Evolutionary conservation across 2,888 invertebrate genomes (phyloP).

Genomic region (Litoditis marina): DNA sequence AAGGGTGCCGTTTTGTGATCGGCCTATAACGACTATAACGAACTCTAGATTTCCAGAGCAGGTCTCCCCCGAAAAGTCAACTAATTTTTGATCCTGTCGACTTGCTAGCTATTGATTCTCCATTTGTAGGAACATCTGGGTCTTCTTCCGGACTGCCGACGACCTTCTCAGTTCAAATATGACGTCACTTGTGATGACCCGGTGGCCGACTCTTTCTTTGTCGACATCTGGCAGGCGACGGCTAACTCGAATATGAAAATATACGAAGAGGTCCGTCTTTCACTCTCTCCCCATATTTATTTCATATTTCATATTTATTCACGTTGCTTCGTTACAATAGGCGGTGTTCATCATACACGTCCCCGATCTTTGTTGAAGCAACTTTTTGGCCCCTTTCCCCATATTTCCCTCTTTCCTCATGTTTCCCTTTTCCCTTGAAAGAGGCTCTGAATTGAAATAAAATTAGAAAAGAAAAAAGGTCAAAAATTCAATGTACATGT

Average conservation of each 20-base stretch:
- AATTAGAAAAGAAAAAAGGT: too few species aligned
- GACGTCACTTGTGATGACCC: conserved; percentile 70
- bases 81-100: background rate
- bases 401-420: background rate
- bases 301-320: too few species aligned
- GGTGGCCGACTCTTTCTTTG: conserved; percentile 78
- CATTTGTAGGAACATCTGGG: conserved; percentile 80
- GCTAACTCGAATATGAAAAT: conserved; percentile 81
- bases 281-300: background rate
- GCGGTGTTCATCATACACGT: too few species aligned
- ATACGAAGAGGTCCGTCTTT: conserved; percentile 74
- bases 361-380: too few species aligned
- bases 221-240: conserved; percentile 77
- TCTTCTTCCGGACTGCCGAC: conserved; percentile 65
- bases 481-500: too few species aligned
- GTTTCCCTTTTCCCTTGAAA: too few species aligned
- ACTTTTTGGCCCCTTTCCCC: background rate
- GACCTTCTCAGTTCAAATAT: conserved; percentile 41
- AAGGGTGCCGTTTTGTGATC: too few species aligned
- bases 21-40: too few species aligned
- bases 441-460: too few species aligned
- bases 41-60: too few species aligned
- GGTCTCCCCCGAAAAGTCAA: too few species aligned
- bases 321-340: background rate
- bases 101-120: too few species aligned